phyloP scores from a whole-genome alignment of 1,140 invertebrate genomes.

The Zaprionus taronus region DNA sequence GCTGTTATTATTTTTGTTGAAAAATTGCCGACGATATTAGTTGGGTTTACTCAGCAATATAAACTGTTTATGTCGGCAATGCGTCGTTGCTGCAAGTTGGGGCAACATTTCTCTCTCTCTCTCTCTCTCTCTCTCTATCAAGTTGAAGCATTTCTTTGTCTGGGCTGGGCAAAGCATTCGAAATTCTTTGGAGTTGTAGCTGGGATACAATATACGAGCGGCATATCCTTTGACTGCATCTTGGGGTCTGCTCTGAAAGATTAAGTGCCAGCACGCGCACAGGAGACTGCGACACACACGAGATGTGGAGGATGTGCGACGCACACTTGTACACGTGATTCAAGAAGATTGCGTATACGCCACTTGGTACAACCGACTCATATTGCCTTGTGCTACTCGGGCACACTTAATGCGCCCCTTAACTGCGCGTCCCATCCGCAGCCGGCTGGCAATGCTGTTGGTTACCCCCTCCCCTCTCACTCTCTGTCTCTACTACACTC shows the following conservation, averaged over 20 bases:
- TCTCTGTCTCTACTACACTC: background rate
- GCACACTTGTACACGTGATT: conserved; percentile 38
- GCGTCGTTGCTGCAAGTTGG: background rate
- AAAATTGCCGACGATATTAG: background rate
- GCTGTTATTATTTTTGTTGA: background rate
- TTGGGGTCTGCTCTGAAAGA: conserved; percentile 56
- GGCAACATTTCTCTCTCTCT: background rate
- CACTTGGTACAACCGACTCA: conserved; percentile 51
- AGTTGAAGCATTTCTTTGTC: conserved; percentile 16
- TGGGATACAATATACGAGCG: conserved; percentile 61
- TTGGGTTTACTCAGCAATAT: background rate
- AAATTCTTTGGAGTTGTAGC: conserved; percentile 13
- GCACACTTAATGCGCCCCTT: conserved; percentile 46
- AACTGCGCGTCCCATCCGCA: conserved; percentile 28
- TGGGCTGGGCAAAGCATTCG: conserved; percentile 10
- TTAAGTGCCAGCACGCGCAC: conserved; percentile 71
- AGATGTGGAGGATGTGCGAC: conserved; percentile 3
- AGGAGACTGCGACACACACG: conserved; percentile 19
- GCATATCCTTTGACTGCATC: conserved; percentile 74
- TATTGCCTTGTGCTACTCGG: conserved; percentile 35
- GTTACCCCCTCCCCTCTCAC: background rate
- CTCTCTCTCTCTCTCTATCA: background rate
- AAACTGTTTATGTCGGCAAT: conserved; percentile 7
- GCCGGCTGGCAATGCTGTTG: conserved; percentile 10
- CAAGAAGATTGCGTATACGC: conserved; percentile 73